Percentiles rank a stretch among this genome's conserved stretches.
phyloP scores from a whole-genome alignment of 2,797 vertebrate genomes.

The Labroides dimidiatus region DNA sequence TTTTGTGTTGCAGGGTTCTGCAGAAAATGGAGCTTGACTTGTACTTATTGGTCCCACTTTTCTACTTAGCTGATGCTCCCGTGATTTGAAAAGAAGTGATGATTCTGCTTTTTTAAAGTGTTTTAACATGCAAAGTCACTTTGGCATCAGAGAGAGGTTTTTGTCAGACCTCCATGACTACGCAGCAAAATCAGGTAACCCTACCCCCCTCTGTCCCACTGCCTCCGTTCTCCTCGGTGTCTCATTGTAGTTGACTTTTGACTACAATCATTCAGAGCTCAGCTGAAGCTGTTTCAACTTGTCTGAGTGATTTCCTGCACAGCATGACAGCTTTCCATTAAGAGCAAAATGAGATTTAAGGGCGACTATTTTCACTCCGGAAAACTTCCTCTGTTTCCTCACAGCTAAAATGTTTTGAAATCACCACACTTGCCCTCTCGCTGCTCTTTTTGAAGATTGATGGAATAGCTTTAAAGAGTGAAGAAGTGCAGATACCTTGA shows the following conservation, averaged over 20 bases:
- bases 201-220: not conserved
- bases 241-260: slow-evolving; percentile 12
- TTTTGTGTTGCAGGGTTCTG: not conserved
- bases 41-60: not conserved
- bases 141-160: slow-evolving; percentile 11
- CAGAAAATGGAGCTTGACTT: not conserved
- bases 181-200: slow-evolving; percentile 29
- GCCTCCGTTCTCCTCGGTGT: not conserved
- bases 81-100: slow-evolving; percentile 1
- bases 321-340: slow-evolving; percentile 15
- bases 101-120: slow-evolving; percentile 7
- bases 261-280: slow-evolving; percentile 30
- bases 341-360: slow-evolving; percentile 8
- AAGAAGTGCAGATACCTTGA: slow-evolving; percentile 79
- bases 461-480: slow-evolving; percentile 85
- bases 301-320: slow-evolving; percentile 32
- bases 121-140: slow-evolving; percentile 38
- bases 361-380: slow-evolving; percentile 25
- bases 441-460: slow-evolving; percentile 79
- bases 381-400: slow-evolving; percentile 47
- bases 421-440: slow-evolving; percentile 80
- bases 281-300: slow-evolving; percentile 24
- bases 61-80: not conserved
- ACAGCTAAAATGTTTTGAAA: slow-evolving; percentile 69
- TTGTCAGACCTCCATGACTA: slow-evolving; percentile 22